phyloP scores from a whole-genome alignment of 2,797 vertebrate species.

The Pachyuromys duprasi region DNA sequence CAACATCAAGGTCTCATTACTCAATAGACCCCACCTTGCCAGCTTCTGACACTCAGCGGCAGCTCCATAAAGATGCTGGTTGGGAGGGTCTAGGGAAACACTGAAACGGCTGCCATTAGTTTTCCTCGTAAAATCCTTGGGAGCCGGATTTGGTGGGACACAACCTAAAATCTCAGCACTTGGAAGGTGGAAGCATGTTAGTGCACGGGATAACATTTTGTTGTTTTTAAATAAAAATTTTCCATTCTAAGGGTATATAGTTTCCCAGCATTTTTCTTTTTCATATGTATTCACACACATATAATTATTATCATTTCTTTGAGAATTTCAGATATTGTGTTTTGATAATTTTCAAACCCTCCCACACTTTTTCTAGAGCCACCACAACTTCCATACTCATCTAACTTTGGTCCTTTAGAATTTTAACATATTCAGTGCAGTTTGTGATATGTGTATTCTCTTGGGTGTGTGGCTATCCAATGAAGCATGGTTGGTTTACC shows the following conservation, averaged over 20 bases:
- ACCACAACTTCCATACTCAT: background rate
- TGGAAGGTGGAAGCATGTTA: background rate
- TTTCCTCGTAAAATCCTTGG: background rate
- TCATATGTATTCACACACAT: background rate
- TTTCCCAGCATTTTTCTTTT: background rate
- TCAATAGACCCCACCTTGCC: background rate
- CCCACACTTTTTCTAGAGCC: background rate
- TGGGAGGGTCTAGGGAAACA: background rate
- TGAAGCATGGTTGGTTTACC: background rate
- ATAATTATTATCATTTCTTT: background rate
- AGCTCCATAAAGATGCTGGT: background rate
- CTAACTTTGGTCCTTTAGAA: background rate
- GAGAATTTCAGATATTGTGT: background rate
- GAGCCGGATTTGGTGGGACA: too few species aligned
- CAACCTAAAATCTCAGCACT: background rate
- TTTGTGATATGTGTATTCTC: background rate
- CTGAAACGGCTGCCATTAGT: background rate
- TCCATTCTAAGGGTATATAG: background rate
- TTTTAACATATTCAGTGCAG: background rate
- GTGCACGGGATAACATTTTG: background rate
- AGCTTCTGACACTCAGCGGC: background rate
- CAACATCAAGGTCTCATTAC: background rate
- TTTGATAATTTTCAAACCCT: background rate
- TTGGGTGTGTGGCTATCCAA: background rate
- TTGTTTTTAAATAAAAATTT: background rate